These are phyloP conservation scores for Tor tambroides DNA, from an alignment of 2,113 vertebrate genomes.

Conservation along the genomic window DNA sequence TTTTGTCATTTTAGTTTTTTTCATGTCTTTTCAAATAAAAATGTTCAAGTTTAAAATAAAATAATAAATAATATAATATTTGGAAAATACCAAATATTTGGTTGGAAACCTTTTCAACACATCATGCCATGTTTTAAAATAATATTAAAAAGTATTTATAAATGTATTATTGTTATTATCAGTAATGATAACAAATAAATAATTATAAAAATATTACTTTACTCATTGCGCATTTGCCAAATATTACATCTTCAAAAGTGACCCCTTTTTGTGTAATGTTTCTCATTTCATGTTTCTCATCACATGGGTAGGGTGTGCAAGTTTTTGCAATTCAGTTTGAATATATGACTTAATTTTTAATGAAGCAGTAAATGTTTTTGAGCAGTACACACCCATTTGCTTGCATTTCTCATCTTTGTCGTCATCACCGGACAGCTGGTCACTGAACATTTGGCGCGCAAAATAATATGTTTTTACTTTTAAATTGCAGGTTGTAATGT, in stretches of 20 bases:
- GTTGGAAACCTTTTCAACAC: too few relatives aligned
- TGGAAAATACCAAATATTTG: too few relatives aligned
- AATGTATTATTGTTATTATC: too few relatives aligned
- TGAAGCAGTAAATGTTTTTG: constrained; percentile 16
- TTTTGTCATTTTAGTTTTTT: background rate
- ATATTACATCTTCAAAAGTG: background rate
- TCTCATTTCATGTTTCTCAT: too few relatives aligned
- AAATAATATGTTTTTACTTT: background rate
- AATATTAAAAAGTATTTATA: too few relatives aligned
- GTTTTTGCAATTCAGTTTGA: constrained; percentile 21
- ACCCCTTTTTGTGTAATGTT: background rate
- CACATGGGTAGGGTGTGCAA: background rate
- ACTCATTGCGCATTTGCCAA: background rate
- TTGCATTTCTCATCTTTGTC: constrained; percentile 29
- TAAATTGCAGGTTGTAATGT: background rate
- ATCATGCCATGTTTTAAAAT: too few relatives aligned
- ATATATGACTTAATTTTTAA: constrained; percentile 18
- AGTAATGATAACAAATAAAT: too few relatives aligned
- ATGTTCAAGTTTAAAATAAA: background rate
- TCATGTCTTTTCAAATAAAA: background rate
- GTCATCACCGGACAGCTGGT: background rate
- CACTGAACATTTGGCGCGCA: background rate
- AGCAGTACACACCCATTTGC: background rate
- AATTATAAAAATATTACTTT: background rate
- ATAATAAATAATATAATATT: background rate